Evolutionary conservation across 2,888 invertebrate species (phyloP).

Genomic region (Acanthopleura granulata): DNA sequence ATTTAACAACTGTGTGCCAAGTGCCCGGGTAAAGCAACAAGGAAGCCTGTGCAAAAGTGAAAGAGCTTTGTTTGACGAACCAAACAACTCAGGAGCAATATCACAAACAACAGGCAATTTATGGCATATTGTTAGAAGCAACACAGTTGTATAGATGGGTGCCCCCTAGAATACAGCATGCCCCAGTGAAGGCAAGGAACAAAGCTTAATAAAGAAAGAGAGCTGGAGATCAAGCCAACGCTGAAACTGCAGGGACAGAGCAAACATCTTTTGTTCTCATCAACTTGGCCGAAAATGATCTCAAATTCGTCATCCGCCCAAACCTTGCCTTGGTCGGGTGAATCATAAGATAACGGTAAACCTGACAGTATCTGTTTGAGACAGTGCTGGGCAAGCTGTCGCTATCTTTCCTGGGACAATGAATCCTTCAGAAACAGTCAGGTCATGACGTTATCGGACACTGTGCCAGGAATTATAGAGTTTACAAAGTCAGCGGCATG

Average conservation of each 20-base stretch:
- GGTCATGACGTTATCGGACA: too few relatives aligned
- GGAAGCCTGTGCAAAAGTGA: too few relatives aligned
- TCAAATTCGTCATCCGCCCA: not conserved
- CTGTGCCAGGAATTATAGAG: too few relatives aligned
- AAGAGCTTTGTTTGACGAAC: not conserved
- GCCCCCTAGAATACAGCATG: not conserved
- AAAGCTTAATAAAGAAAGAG: not conserved
- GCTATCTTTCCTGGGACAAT: too few relatives aligned
- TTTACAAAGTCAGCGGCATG: too few relatives aligned
- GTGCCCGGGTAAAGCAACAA: not conserved
- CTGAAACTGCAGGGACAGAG: not conserved
- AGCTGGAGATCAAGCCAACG: not conserved
- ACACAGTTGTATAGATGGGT: not conserved
- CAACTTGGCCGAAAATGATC: constrained; percentile 5
- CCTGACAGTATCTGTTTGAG: not conserved
- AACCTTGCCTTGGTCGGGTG: not conserved
- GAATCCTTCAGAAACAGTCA: too few relatives aligned
- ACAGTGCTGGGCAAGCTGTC: too few relatives aligned
- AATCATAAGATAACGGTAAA: constrained; percentile 5
- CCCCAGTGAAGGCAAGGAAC: not conserved
- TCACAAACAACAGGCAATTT: not conserved
- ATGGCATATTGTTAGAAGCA: constrained; percentile 7
- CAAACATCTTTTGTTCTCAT: not conserved
- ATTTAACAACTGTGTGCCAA: not conserved
- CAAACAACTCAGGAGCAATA: not conserved